phyloP scores from a whole-genome alignment of 2,113 vertebrate genomes.

The Microcebus ravelobensis region DNA sequence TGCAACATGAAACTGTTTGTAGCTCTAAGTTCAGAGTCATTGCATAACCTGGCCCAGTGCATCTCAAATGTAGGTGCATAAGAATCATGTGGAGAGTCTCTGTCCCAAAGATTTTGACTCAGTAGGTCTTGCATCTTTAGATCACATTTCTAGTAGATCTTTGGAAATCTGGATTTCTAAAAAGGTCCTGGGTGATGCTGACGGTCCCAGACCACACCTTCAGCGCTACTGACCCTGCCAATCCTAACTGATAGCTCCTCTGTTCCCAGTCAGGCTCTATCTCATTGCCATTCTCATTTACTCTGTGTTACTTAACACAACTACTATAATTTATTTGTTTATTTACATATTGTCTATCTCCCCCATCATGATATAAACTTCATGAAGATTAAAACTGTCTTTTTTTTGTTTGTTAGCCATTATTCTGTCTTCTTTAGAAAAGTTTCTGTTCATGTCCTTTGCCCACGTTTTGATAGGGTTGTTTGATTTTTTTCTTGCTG shows the following conservation, averaged over 20 bases:
- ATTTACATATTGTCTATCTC: background rate
- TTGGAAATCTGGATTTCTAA: background rate
- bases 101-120: background rate
- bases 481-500: too few relatives aligned
- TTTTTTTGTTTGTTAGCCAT: background rate
- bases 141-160: background rate
- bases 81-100: background rate
- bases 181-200: background rate
- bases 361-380: background rate
- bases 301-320: background rate
- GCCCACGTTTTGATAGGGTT: too few relatives aligned
- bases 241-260: background rate
- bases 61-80: background rate
- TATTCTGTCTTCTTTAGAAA: too few relatives aligned
- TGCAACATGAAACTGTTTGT: background rate
- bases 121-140: background rate
- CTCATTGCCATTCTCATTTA: background rate
- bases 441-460: too few relatives aligned
- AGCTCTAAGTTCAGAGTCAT: background rate
- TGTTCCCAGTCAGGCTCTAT: background rate
- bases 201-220: background rate
- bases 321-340: background rate
- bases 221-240: background rate
- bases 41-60: background rate
- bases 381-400: background rate